Base-by-base conservation (phyloP, 2,113 vertebrate genomes). In the Ciconia boyciana region DNA sequence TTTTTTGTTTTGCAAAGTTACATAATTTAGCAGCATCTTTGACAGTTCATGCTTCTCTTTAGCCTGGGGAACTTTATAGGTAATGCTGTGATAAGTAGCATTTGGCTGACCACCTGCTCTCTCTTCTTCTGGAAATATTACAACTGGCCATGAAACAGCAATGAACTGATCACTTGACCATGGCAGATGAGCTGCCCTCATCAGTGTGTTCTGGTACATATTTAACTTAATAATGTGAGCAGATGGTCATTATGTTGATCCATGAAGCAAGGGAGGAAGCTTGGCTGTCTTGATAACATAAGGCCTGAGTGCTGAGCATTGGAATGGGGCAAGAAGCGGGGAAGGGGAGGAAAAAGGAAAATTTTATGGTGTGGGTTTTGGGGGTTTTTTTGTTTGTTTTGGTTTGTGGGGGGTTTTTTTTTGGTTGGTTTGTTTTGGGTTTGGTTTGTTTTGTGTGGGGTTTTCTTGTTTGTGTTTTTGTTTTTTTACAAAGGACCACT, bases 231-330 rank as follows among this genome's bases (percentile, higher is more conserved):
- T 91, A 88, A 95, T n/a, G 66, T 24, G 66, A 97, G 87, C 96
- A 96, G 95, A 97, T 96, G 96, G 93, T 87, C 91, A n/a, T 87
- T 89, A 21, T 10, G 75, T 87, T 93, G 87, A 88, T 87, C 95
- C 83, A 81, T 66, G 79, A 87, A 75, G 80, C 74, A 85, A 83
- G 52, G 62, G 80, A 91, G 64, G 78, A 44, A 88, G 77, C 79
- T 81, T 92, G 77, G 71, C 83, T 83, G 65, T 78, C 85, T 96
- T 48, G 71, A 83, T 74, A 88, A 18, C 1, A 0, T 41, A 66
- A 69, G 69, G 69, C 61, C n/a, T n/a, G 70, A 61, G 93, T 16
- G 48, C 86, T 75, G 78, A 72, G 83, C 71, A 16, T 41, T 44
- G 0, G 65, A 36, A 62, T 39, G 24, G 72, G 75, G 57, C 55